Base-by-base conservation (phyloP, 2,888 invertebrate genomes). In the Drymonia ruficornis region DNA sequence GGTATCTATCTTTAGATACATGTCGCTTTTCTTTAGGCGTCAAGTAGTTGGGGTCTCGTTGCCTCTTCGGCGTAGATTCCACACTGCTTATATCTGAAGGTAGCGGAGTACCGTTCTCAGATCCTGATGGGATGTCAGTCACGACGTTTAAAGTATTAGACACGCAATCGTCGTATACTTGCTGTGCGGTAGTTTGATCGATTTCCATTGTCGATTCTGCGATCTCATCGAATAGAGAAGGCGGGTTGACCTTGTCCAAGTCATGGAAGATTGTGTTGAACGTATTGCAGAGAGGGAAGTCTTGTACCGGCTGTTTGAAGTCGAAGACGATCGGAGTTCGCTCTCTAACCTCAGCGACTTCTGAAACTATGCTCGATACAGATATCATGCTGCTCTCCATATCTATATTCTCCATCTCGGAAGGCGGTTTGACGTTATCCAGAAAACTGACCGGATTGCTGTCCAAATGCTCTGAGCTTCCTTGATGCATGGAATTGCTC, bases 311-410 rank as follows among this genome's bases (percentile, higher is more conserved):
- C 67, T 94, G 94, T 55, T 94, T 90, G 34, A 94, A 85, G 68
- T 95, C 94, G 69, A 95, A 94, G 2, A 95, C 82, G 0, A 94
- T 84, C 0, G 94, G 84, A 0, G 80, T 81, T 38, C 85, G 87
- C 1, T 87, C 89, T 55, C 87, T 89, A 0, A 88, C 67, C 55
- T 96, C 96, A 0, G 94, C 96, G 4, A 96, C 94, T 85, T 97
- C 97, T 0, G 96, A 97, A 28, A 95, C 95, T 55, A 97, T 95
- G 78, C 97, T 97, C 0, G 96, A 96, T 0, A 97, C 96, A 53
- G 97, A 97, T 13, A 96, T 90, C 95, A 97, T 96, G 63, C 97
- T 97, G 60, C 95, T 95, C 65, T 96, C 96, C 94, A 96, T 94
- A 70, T 98, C 97, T 6, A 96, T 82, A 69, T 95, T 93, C 55